Percentiles rank a stretch among this genome's conserved stretches.
phyloP scores from a whole-genome alignment of 1,140 invertebrate species.

The Coenobita brevimanus region DNA sequence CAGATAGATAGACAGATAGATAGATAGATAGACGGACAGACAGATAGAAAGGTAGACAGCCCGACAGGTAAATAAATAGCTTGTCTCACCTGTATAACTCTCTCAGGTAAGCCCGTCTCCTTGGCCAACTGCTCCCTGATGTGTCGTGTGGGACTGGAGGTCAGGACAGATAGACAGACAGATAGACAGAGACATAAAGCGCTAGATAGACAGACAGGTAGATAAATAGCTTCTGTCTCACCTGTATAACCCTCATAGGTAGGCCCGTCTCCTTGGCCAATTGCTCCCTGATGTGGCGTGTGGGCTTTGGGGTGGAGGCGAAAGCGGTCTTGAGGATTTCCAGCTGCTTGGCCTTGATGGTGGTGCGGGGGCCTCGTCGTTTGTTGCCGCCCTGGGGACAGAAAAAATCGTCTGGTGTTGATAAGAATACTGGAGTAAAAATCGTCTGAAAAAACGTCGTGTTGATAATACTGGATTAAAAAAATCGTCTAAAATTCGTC shows the following conservation, averaged over 20 bases:
- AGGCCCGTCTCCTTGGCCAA: slow-evolving; percentile 98
- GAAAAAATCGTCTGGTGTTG: neutral
- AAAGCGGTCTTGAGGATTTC: slow-evolving; percentile 98
- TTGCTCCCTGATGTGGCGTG: slow-evolving; percentile 98
- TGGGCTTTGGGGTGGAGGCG: slow-evolving; percentile 98
- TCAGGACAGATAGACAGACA: no score
- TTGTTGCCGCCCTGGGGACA: slow-evolving; percentile 80
- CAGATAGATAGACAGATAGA: no score
- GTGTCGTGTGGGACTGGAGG: slow-evolving; percentile 98
- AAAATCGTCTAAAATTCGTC: no score
- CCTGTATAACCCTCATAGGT: slow-evolving; percentile 99
- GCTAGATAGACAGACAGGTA: no score
- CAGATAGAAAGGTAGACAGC: no score
- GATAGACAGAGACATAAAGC: no score
- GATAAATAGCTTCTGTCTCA: slow-evolving; percentile 75
- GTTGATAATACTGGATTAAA: no score
- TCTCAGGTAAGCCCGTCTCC: slow-evolving; percentile 98
- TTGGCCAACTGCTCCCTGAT: slow-evolving; percentile 99
- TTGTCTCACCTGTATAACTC: slow-evolving; percentile 96
- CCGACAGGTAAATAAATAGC: neutral
- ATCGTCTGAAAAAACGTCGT: no score
- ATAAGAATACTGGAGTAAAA: no score
- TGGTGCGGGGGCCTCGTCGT: slow-evolving; percentile 95
- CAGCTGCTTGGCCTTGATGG: slow-evolving; percentile 98
- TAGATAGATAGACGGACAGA: no score